Conservation (phyloP, 2,113 vertebrate genomes). For the Engystomops pustulosus region DNA sequence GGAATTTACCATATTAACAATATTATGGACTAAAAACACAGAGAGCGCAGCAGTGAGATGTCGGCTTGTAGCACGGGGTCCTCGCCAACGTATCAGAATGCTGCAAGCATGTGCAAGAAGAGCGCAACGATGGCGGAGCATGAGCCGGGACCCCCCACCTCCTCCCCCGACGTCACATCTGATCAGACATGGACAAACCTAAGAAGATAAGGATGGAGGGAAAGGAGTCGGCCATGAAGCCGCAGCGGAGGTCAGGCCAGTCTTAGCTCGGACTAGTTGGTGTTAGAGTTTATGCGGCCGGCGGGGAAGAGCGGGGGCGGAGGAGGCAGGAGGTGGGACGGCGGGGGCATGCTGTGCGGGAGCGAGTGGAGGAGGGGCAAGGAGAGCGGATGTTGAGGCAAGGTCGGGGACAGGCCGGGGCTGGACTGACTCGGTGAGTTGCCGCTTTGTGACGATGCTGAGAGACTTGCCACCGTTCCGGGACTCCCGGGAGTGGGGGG, state of each 20-base stretch:
- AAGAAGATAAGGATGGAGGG: background rate
- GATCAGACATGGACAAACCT: background rate
- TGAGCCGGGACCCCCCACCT: background rate
- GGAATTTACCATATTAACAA: constrained; percentile 26
- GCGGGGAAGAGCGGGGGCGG: constrained; percentile 83
- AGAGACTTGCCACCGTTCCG: constrained; percentile 62
- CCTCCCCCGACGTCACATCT: constrained; percentile 24
- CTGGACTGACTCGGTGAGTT: constrained; percentile 66
- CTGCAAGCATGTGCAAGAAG: constrained; percentile 38
- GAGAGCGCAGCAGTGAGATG: constrained; percentile 11
- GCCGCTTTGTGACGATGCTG: constrained; percentile 62
- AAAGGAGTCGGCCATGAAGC: background rate
- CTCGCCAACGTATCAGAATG: constrained; percentile 34
- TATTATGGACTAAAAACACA: constrained; percentile 27
- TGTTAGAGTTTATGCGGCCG: constrained; percentile 80
- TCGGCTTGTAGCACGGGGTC: constrained; percentile 5
- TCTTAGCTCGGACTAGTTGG: constrained; percentile 70
- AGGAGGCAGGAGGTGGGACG: constrained; percentile 76
- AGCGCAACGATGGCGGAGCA: background rate
- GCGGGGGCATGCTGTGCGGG: constrained; percentile 74
- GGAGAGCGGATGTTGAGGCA: constrained; percentile 67
- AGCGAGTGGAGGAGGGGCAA: constrained; percentile 77
- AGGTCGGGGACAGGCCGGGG: constrained; percentile 64
- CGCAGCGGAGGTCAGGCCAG: constrained; percentile 57
- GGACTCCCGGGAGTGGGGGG: constrained; percentile 71